phyloP scores from a whole-genome alignment of 2,113 vertebrate genomes.

The Austrofundulus limnaeus region DNA sequence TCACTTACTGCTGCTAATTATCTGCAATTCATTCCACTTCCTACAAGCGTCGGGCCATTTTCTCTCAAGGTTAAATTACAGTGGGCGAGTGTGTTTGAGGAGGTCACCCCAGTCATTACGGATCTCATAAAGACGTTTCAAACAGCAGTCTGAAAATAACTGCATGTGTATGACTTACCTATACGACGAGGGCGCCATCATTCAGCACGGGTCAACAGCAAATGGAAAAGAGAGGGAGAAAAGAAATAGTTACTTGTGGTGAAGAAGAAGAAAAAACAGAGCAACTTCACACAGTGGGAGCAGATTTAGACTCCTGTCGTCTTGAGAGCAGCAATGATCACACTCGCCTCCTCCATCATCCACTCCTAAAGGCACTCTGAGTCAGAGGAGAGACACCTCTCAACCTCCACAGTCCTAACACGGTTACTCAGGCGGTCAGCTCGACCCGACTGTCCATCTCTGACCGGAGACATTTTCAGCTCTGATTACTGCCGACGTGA shows the following conservation, averaged over 20 bases:
- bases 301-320: constrained; percentile 26
- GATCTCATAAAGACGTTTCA: constrained; percentile 29
- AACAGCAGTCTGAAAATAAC: constrained; percentile 24
- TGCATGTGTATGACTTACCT: constrained; percentile 68
- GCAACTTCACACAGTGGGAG: constrained; percentile 7
- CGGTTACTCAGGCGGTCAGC: neutral
- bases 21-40: constrained; percentile 13
- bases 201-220: constrained; percentile 10
- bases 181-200: constrained; percentile 15
- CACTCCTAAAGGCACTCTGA: constrained; percentile 31
- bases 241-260: constrained; percentile 16
- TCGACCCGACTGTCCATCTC: constrained; percentile 5
- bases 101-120: constrained; percentile 48
- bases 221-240: constrained; percentile 14
- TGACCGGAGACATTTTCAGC: constrained; percentile 17
- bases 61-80: constrained; percentile 41
- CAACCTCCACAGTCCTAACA: neutral
- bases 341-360: constrained; percentile 41
- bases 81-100: neutral
- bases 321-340: constrained; percentile 27
- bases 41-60: constrained; percentile 4
- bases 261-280: neutral
- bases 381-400: constrained; percentile 30
- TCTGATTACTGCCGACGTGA: constrained; percentile 9
- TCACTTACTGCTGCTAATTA: constrained; percentile 47